phyloP scores from a whole-genome alignment of 2,113 vertebrate species.

The Amblyornis subalaris region DNA sequence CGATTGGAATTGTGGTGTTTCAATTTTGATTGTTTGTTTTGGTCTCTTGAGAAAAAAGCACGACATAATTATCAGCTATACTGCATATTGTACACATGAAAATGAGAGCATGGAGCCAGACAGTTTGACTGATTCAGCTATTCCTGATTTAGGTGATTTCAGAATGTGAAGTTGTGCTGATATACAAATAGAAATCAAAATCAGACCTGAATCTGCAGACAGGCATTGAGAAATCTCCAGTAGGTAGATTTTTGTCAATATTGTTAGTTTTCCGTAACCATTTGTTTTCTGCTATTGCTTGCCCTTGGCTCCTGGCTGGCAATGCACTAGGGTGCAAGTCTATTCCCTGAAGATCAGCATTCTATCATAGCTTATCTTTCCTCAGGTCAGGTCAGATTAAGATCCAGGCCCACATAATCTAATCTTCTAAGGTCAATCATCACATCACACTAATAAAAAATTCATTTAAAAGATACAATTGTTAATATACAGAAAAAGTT shows the following conservation, averaged over 20 bases:
- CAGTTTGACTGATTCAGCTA: background rate
- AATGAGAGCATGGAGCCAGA: background rate
- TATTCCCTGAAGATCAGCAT: background rate
- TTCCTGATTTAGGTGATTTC: background rate
- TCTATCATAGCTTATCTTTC: background rate
- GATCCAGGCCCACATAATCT: background rate
- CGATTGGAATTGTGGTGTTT: background rate
- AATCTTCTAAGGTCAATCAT: background rate
- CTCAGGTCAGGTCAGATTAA: background rate
- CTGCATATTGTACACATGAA: accelerated
- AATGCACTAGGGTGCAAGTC: background rate
- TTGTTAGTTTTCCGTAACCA: background rate
- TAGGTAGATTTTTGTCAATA: background rate
- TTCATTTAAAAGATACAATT: background rate
- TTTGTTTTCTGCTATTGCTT: background rate
- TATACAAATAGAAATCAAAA: background rate
- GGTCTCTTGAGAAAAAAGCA: background rate
- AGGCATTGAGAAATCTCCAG: background rate
- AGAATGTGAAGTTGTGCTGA: background rate
- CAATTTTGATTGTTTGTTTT: background rate
- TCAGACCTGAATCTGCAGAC: background rate
- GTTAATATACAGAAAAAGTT: background rate
- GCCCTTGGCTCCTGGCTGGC: background rate
- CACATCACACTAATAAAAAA: background rate
- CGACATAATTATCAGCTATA: background rate